A percentile compares a stretch with the other conserved stretches of the same genome.
phyloP scores from a whole-genome alignment of 30 jellyfish, hydroid and myxozoan genomes.

The Aurelia aurita region DNA sequence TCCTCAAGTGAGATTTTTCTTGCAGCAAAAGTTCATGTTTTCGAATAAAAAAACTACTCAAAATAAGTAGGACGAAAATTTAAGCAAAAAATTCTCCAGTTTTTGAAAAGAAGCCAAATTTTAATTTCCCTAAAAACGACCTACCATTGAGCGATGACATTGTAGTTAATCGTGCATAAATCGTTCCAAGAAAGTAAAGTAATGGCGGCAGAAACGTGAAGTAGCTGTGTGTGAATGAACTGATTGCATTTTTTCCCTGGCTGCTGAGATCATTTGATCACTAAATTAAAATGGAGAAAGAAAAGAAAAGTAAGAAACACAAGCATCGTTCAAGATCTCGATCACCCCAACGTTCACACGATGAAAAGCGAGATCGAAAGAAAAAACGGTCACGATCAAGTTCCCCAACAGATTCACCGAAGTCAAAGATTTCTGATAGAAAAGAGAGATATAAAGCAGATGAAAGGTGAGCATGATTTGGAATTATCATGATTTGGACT shows the following conservation, averaged over 20 bases:
- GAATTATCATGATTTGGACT: no score
- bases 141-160: no score
- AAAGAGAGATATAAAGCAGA: slow-evolving; percentile 46
- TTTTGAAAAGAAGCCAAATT: no score
- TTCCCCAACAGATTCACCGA: slow-evolving; percentile 18
- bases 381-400: slow-evolving; percentile 8
- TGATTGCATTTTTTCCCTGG: neutral
- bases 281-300: slow-evolving; percentile 19
- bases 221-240: neutral
- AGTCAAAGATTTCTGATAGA: neutral
- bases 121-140: no score
- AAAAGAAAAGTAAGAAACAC: slow-evolving; percentile 1
- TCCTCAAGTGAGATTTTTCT: no score
- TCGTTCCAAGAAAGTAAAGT: no score
- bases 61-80: no score
- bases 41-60: no score
- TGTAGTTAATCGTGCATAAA: no score
- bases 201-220: slow-evolving; percentile 11
- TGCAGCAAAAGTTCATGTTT: no score
- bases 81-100: no score
- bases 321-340: slow-evolving; percentile 42
- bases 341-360: slow-evolving; percentile 12
- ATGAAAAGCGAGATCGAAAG: neutral
- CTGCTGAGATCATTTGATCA: no score
- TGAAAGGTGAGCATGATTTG: slow-evolving; percentile 5